Percentiles rank a stretch among this genome's conserved stretches.
Conservation (phyloP, 2,888 invertebrate species). For the Limnephilus auricula region DNA sequence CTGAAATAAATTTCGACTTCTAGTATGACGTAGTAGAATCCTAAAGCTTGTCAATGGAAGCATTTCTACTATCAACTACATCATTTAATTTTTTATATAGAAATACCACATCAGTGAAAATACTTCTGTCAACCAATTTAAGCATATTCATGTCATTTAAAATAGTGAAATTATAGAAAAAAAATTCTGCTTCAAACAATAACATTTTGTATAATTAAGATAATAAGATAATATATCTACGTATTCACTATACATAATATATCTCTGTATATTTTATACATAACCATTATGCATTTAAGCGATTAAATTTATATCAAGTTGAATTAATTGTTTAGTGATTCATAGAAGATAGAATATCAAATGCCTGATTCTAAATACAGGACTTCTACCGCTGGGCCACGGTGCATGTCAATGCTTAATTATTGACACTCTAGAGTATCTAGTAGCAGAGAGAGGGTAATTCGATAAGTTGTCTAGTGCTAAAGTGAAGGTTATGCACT, state of each 20-base stretch:
- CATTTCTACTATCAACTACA: too few species aligned
- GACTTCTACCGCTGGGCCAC: neutral
- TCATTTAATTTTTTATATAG: too few species aligned
- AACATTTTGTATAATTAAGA: neutral
- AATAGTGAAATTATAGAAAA: too few species aligned
- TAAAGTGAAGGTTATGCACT: neutral
- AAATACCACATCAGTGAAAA: too few species aligned
- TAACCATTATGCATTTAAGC: too few species aligned
- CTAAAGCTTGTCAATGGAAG: too few species aligned
- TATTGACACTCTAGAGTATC: neutral
- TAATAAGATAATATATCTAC: too few species aligned
- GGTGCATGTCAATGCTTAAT: neutral
- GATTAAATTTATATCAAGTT: neutral
- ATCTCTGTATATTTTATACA: too few species aligned
- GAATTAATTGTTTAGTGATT: neutral
- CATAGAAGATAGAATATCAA: neutral
- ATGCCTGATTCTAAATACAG: neutral
- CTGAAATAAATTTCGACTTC: too few species aligned
- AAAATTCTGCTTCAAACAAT: neutral
- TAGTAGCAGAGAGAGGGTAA: neutral
- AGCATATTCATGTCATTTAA: too few species aligned
- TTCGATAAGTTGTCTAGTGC: conserved; percentile 21
- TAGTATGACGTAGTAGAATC: too few species aligned
- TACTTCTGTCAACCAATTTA: too few species aligned
- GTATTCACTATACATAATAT: neutral